Evolutionary conservation across 92 coral and sea anemone genomes (phyloP).

Genomic region (Porites lobata): DNA sequence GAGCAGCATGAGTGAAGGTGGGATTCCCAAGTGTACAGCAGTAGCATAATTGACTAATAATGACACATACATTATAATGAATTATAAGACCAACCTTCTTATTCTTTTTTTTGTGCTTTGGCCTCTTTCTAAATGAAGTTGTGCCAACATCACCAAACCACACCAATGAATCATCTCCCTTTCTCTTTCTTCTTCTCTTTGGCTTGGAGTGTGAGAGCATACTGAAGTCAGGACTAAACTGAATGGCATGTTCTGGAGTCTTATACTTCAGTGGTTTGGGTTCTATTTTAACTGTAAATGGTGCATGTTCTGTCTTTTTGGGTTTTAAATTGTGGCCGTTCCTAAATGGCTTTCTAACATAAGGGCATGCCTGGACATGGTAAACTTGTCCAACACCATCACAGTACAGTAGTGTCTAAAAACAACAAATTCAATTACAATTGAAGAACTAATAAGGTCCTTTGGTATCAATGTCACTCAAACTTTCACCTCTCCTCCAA

Average conservation of each 20-base stretch:
- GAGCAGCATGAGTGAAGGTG: too few relatives aligned
- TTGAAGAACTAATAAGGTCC: not conserved
- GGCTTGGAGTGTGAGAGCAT: slow-evolving; percentile 21
- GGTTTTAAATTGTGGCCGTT: not conserved
- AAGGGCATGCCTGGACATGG: slow-evolving; percentile 3
- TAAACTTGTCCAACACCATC: slow-evolving; percentile 24
- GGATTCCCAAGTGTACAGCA: too few relatives aligned
- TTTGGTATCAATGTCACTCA: too few relatives aligned
- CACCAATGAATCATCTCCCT: slow-evolving; percentile 12
- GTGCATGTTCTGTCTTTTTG: not conserved
- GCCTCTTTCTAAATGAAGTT: not conserved
- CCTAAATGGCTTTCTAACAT: not conserved
- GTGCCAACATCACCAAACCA: slow-evolving; percentile 27
- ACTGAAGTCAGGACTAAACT: slow-evolving; percentile 22
- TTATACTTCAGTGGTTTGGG: not conserved
- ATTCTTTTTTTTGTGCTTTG: slow-evolving; percentile 14
- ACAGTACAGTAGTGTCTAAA: slow-evolving; percentile 39
- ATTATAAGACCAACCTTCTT: slow-evolving; percentile 1
- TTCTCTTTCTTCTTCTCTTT: slow-evolving; percentile 2
- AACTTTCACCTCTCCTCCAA: too few relatives aligned
- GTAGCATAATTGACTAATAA: too few relatives aligned
- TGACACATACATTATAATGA: too few relatives aligned
- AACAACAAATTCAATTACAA: not conserved
- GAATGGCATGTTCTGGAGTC: slow-evolving; percentile 25
- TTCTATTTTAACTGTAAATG: too few relatives aligned